A percentile compares a stretch with the other conserved stretches of the same genome.
Conservation (phyloP, 2,113 vertebrate genomes). For the Orcinus orca region DNA sequence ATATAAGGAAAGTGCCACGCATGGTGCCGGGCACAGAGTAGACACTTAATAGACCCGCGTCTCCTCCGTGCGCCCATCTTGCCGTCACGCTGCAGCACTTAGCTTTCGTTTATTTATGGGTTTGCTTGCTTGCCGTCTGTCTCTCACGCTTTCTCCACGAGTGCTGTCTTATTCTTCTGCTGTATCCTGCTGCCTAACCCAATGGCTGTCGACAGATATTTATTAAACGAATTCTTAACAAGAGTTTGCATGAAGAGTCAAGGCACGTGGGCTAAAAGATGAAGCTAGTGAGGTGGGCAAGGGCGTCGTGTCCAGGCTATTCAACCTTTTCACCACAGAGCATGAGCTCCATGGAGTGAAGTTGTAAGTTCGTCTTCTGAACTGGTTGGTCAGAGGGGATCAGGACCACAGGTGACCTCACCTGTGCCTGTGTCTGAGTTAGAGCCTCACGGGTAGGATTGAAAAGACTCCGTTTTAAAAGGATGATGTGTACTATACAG, state of each 20-base stretch:
- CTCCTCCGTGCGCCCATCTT: background rate
- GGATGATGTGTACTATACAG: no score
- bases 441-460: background rate
- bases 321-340: accelerated
- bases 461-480: background rate
- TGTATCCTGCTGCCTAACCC: background rate
- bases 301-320: no score
- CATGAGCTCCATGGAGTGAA: background rate
- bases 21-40: background rate
- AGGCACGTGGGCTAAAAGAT: background rate
- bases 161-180: background rate
- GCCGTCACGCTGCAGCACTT: background rate
- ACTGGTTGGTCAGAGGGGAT: background rate
- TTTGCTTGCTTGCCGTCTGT: background rate
- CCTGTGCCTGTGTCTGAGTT: background rate
- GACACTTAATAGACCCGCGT: background rate
- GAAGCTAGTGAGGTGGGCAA: background rate
- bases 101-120: background rate
- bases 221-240: background rate
- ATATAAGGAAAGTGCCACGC: background rate
- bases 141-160: background rate
- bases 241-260: background rate
- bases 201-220: background rate
- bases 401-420: background rate
- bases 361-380: background rate